Evolutionary conservation across 2,113 vertebrate genomes (phyloP), one percentile per base, ranked within the genome.

Genomic region (Ovis aries): DNA sequence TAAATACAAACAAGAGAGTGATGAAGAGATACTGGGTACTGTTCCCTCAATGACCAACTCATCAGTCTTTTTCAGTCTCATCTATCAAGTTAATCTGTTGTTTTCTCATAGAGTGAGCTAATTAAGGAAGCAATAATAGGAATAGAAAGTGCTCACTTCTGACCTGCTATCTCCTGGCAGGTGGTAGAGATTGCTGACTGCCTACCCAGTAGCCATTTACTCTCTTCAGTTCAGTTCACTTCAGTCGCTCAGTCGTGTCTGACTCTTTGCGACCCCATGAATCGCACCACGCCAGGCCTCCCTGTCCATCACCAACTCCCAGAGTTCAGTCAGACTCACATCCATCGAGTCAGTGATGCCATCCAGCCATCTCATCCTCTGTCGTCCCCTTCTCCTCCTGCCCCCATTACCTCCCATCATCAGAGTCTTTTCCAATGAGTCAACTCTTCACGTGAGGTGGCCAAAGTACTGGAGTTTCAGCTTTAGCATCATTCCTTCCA

Each of bases 101-200:
- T 91, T 23, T 5, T 89, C 10, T 82, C 43, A 74, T 33, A 90
- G 3, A 84, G 16, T 23, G 33, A 52, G 80, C 36, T 13, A 59
- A 53, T 19, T n/a, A 52, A 62, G 33, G 90, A 82, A 90, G 19
- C 40, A 81, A 93, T 85, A 81, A 16, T 31, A 96, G 11, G 29
- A 7, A 16, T 59, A 43, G 8, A 74, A 53, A 31, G 13, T 57
- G 7, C 33, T 43, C 9, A 62, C 17, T 81, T 60, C 31, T 48
- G 29, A 91, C 4, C 27, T 50, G n/a, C 9, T 92, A 13, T 15
- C 48, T 96, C n/a, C 21, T 43, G 29, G n/a, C 36, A 86, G 48
- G 19, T 94, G 52, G 6, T 50, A 50, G 84, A 74, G 10, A 85
- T 29, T 77, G 6, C 57, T 71, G 50, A 60, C 43, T 77, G 25